Base-by-base conservation (phyloP, 2,113 vertebrate species). In the Pteronura brasiliensis region DNA sequence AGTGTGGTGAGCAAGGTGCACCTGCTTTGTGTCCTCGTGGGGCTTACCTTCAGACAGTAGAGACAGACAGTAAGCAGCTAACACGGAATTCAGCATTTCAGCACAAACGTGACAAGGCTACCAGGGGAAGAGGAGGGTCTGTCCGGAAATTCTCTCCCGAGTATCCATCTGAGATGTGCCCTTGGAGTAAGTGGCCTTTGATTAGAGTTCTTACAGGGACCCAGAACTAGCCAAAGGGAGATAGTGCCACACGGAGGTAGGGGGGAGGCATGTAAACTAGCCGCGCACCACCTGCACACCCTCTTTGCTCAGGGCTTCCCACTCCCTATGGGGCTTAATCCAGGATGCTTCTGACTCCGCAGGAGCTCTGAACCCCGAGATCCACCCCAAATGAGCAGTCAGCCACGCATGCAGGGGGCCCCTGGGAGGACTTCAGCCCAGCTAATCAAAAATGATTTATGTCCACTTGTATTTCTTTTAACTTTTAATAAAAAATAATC, bases 401-500 rank as follows among this genome's bases (percentile, higher is more conserved):
- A 49, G 77, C 77, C 77, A 36, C 23, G 39, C 14, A 1, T 63
- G 20, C 36, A 27, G 10, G 49, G 29, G 90, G 34, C 20, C 52
- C 20, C 80, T 47, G 74, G 92, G 94, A 90, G 88, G 63, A 18
- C 90, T 95, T 96, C 81, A 90, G 87, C 71, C 59, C 21, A 84
- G 80, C 94, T 95, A 96, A 96, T 98, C 96, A 97, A 88, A 97
- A 83, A 81, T 97, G 90, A 97, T 96, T 97, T 94, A 96, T 90
- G 90, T 88, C 92, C 72, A 65, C 94, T 94, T 97, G 27, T 59
- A 21, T 96, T 97, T 93, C 95, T 96, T 96, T 96, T 95, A 96
- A 95, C 92, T 96, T 97, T 94, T 96, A 97, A 95, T 98, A 94
- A 98, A 95, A 96, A 95, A 95, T 92, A 97, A 98, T 95, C 96